Evolutionary conservation across 2,888 invertebrate genomes (phyloP).

Genomic region (Pantelozetes paolii): DNA sequence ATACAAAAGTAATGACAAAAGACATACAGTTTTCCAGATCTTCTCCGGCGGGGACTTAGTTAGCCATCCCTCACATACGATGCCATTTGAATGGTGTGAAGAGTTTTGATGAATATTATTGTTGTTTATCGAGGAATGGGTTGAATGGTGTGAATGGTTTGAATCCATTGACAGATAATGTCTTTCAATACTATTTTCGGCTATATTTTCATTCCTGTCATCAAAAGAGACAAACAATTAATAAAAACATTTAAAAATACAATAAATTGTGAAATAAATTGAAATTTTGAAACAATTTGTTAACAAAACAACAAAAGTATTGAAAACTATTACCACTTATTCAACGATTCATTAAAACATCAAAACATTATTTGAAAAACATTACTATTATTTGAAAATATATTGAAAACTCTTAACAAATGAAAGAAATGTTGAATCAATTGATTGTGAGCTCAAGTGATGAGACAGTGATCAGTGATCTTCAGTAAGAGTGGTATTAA

Average conservation of each 20-base stretch:
- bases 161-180: too few species aligned
- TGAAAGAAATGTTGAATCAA: too few species aligned
- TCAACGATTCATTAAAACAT: background rate
- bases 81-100: background rate
- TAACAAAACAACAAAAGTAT: background rate
- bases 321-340: background rate
- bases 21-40: constrained; percentile 73
- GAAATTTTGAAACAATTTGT: background rate
- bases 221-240: background rate
- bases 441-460: background rate
- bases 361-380: too few species aligned
- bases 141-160: too few species aligned
- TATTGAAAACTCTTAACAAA: too few species aligned
- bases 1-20: too few species aligned
- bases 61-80: constrained; percentile 75
- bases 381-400: background rate
- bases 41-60: constrained; percentile 92
- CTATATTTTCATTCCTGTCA: background rate
- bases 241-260: background rate
- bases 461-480: too few species aligned
- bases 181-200: background rate
- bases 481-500: background rate
- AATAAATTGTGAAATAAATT: background rate
- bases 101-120: background rate
- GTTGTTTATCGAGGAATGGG: background rate